phyloP scores from a whole-genome alignment of 2,888 invertebrate genomes.

The Adelognathus sp. region DNA sequence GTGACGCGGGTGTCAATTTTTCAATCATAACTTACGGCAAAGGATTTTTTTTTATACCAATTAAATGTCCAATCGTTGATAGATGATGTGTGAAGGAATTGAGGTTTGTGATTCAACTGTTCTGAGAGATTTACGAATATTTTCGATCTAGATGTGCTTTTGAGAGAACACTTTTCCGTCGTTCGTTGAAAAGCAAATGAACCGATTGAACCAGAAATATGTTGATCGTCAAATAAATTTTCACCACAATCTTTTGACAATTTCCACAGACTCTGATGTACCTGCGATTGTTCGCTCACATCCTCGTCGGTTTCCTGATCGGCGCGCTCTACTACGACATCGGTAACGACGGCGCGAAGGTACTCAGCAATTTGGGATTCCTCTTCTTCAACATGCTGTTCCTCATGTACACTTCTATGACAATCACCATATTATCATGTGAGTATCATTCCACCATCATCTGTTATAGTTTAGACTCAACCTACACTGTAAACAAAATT shows the following conservation, averaged over 20 bases:
- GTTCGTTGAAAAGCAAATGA: not conserved
- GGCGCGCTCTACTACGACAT: constrained; percentile 97
- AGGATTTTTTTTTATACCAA: too few species aligned
- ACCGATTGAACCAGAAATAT: not conserved
- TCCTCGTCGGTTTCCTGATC: constrained; percentile 95
- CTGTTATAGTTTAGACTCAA: too few species aligned
- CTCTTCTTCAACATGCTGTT: constrained; percentile 99
- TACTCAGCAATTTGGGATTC: constrained; percentile 97
- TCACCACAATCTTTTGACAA: constrained; percentile 32
- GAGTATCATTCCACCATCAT: too few species aligned
- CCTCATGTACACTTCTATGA: constrained; percentile 99
- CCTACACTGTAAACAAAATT: too few species aligned
- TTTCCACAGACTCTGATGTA: constrained; percentile 94
- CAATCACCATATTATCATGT: constrained; percentile 98
- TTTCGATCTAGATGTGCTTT: too few species aligned
- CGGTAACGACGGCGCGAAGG: constrained; percentile 97
- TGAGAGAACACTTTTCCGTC: too few species aligned
- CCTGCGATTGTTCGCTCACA: constrained; percentile 95
- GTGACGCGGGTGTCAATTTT: too few species aligned
- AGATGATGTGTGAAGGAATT: too few species aligned
- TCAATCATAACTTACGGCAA: too few species aligned
- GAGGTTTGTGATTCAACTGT: too few species aligned
- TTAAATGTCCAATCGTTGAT: too few species aligned
- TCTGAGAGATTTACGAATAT: too few species aligned
- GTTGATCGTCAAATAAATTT: not conserved